Evolutionary conservation across 1,140 invertebrate genomes (phyloP), one percentile per base, ranked within the genome.

Genomic region (Monochamus saltuarius): DNA sequence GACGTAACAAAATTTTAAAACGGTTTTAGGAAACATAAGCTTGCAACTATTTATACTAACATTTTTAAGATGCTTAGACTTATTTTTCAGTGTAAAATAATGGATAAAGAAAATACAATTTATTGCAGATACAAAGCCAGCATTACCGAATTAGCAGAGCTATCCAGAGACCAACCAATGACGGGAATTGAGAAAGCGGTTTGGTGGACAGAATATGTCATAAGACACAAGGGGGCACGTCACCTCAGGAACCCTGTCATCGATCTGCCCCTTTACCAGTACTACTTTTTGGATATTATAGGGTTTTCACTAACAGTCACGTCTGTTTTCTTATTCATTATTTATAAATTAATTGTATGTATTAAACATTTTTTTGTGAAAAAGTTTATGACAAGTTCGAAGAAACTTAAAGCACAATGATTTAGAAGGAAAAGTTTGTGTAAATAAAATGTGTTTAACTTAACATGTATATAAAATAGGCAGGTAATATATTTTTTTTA

Each of bases 191-290:
- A 83, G 1, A 69, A 71, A 35, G 75, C 79, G 0, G 67, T 79
- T n/a, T 84, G 75, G 73, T 84, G 82, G 82, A 80, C 75, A 4
- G 82, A 85, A 62, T 83, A 81, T 69, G 77, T 84, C 3, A 69
- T 84, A 17, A 67, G 80, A 14, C 73, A 83, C 53, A 76, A 79
- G 22, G 80, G 80, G 14, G 76, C 77, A 1, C 51, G 68, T 29
- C 79, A 81, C 69, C 64, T 83, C 29, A 69, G 67, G 35, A 75
- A 60, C 43, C 45, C 10, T 37, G 58, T 45, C 14, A 36, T 40
- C 1, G 34, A 63, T 36, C 22, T 65, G 45, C 55, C 57, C 8
- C 65, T 62, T 16, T 68, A 64, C 38, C 59, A 68, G 29, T 65
- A 52, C 42, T 65, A 64, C 45, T 52, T 62, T 42, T 40, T 68